phyloP scores from a whole-genome alignment of 2,888 invertebrate genomes.

The Cremastinae sp. region DNA sequence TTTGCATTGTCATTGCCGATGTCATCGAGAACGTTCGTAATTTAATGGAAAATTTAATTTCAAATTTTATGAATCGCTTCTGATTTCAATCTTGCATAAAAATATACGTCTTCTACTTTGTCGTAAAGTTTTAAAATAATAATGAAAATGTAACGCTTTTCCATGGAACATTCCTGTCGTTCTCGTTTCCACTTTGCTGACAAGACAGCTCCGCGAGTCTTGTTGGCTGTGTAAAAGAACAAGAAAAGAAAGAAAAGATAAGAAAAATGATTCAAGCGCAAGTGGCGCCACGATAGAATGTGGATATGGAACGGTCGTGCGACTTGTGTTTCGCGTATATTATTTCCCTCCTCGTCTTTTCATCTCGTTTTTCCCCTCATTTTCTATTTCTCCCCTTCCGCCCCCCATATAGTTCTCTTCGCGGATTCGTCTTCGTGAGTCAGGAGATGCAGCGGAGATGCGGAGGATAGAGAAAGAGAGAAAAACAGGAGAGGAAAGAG shows the following conservation, averaged over 20 bases:
- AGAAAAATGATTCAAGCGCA: slow-evolving; percentile 23
- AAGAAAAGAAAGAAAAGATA: slow-evolving; percentile 19
- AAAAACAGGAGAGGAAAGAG: slow-evolving; percentile 10
- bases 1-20: no score
- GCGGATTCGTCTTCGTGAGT: slow-evolving; percentile 37
- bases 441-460: slow-evolving; percentile 3
- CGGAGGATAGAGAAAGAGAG: not conserved
- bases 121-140: no score
- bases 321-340: slow-evolving; percentile 18
- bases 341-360: slow-evolving; percentile 30
- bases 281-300: slow-evolving; percentile 1
- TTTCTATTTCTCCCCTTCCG: slow-evolving; percentile 32
- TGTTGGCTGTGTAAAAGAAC: not conserved
- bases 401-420: slow-evolving; percentile 31
- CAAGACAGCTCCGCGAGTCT: slow-evolving; percentile 10
- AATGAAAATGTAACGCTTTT: no score
- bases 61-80: no score
- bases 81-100: no score
- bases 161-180: not conserved
- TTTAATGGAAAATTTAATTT: no score
- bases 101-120: no score
- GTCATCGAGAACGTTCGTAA: no score
- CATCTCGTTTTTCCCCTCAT: slow-evolving; percentile 24
- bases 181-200: slow-evolving; percentile 27
- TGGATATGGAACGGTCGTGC: slow-evolving; percentile 22